Percentiles rank a stretch among this genome's conserved stretches.
Evolutionary conservation across 92 coral and sea anemone species (phyloP).

Genomic region (Porites divaricata): DNA sequence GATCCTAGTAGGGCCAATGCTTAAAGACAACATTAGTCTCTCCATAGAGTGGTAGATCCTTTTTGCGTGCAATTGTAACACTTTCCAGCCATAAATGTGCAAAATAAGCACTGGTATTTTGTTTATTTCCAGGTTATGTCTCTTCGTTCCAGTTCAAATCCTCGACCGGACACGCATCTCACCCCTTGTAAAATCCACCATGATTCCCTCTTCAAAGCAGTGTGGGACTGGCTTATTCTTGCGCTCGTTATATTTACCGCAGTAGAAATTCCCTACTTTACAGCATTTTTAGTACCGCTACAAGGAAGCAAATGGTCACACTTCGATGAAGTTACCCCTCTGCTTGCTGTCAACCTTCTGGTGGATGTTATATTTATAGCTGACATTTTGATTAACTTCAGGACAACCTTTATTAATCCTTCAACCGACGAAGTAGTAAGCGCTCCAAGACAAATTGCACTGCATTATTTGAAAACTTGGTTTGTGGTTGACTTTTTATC

Average conservation of each 20-base stretch:
- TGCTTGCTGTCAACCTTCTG: conserved; percentile 71
- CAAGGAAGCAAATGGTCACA: conserved; percentile 18
- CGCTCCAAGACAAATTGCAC: conserved; percentile 81
- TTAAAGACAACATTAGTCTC: too few relatives aligned
- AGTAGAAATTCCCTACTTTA: conserved; percentile 94
- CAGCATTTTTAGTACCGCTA: conserved; percentile 72
- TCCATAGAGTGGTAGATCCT: too few relatives aligned
- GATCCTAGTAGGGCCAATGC: too few relatives aligned
- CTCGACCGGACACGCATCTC: conserved; percentile 74
- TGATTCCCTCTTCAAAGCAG: conserved; percentile 96
- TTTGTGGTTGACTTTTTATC: conserved; percentile 94
- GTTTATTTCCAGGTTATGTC: conserved; percentile 90
- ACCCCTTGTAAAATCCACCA: conserved; percentile 89
- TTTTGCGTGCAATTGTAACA: too few relatives aligned
- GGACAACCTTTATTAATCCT: conserved; percentile 83
- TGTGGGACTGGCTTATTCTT: conserved; percentile 97
- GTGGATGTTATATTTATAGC: conserved; percentile 93
- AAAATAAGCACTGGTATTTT: neutral
- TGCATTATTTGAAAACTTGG: conserved; percentile 92
- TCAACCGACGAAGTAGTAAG: conserved; percentile 75
- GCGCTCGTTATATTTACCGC: conserved; percentile 93
- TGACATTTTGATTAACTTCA: conserved; percentile 91
- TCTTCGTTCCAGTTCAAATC: conserved; percentile 76
- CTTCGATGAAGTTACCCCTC: conserved; percentile 36
- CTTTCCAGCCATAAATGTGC: too few relatives aligned